These are phyloP conservation scores for Acanthurus leucopareius DNA, from an alignment of 2,797 vertebrate genomes.

Conservation along the genomic window DNA sequence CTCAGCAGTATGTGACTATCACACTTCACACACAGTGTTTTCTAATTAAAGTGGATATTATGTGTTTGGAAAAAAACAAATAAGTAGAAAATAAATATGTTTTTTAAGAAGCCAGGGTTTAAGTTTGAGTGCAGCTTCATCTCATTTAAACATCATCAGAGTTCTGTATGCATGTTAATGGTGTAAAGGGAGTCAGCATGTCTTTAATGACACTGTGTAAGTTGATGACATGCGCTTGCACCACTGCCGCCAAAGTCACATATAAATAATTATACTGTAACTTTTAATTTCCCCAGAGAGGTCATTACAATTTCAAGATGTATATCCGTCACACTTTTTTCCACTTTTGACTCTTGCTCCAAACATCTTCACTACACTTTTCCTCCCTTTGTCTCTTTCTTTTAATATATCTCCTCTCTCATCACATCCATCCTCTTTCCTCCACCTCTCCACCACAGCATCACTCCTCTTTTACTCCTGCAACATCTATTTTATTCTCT, in stretches of 20 bases:
- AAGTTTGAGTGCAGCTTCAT: slow-evolving; percentile 5
- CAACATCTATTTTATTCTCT: slow-evolving; percentile 22
- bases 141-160: slow-evolving; percentile 19
- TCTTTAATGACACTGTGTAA: slow-evolving; percentile 34
- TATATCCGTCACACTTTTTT: slow-evolving; percentile 53
- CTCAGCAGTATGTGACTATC: not conserved
- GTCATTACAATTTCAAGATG: slow-evolving; percentile 60
- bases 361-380: slow-evolving; percentile 58
- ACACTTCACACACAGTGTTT: too few species aligned
- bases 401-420: not conserved
- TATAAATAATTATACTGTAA: slow-evolving; percentile 67
- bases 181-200: slow-evolving; percentile 27
- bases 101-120: not conserved
- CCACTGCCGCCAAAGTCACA: slow-evolving; percentile 50
- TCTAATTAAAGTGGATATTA: too few species aligned
- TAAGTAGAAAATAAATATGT: not conserved
- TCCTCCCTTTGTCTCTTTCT: slow-evolving; percentile 32
- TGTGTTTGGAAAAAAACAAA: not conserved
- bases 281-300: slow-evolving; percentile 70
- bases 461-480: slow-evolving; percentile 17
- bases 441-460: slow-evolving; percentile 21
- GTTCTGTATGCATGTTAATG: slow-evolving; percentile 14
- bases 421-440: slow-evolving; percentile 34
- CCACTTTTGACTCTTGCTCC: slow-evolving; percentile 35
- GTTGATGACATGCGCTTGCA: slow-evolving; percentile 35